phyloP scores from a whole-genome alignment of 2,797 vertebrate species.

The Pangasius macronema region DNA sequence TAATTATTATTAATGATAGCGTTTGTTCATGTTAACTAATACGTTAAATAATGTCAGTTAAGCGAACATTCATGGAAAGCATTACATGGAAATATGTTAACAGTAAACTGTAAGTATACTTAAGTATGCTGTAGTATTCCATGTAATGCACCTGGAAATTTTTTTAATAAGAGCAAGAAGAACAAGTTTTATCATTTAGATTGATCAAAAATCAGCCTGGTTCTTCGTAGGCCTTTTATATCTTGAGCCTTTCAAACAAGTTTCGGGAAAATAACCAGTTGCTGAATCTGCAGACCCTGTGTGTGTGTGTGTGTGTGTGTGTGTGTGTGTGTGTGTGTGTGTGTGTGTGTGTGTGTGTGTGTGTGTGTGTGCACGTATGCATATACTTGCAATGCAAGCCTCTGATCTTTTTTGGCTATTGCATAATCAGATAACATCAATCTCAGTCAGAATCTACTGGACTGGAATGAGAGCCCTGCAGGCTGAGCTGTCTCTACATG shows the following conservation, averaged over 20 bases:
- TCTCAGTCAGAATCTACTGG: conserved; percentile 35
- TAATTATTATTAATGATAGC: too few species aligned
- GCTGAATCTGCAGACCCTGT: conserved; percentile 2
- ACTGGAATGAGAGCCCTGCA: conserved; percentile 38
- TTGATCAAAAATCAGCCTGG: not conserved
- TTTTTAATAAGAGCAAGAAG: not conserved
- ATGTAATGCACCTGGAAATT: not conserved
- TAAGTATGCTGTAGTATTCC: not conserved
- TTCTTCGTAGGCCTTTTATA: not conserved
- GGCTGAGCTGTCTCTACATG: conserved; percentile 47
- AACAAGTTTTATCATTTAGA: not conserved
- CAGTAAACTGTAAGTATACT: not conserved
- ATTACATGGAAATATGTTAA: not conserved
- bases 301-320: not conserved
- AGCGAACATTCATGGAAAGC: not conserved
- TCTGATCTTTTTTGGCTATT: conserved; percentile 44
- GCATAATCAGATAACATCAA: conserved; percentile 48
- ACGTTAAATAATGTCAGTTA: not conserved
- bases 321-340: not conserved
- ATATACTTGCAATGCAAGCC: conserved; percentile 17
- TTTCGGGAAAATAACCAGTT: not conserved
- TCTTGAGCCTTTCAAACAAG: not conserved
- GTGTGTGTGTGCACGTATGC: too few species aligned
- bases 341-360: not conserved
- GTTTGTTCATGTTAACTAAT: not conserved